A percentile compares a stretch with the other conserved stretches of the same genome.
Conservation (phyloP, 2,888 invertebrate species). For the Ophion ventricosus region DNA sequence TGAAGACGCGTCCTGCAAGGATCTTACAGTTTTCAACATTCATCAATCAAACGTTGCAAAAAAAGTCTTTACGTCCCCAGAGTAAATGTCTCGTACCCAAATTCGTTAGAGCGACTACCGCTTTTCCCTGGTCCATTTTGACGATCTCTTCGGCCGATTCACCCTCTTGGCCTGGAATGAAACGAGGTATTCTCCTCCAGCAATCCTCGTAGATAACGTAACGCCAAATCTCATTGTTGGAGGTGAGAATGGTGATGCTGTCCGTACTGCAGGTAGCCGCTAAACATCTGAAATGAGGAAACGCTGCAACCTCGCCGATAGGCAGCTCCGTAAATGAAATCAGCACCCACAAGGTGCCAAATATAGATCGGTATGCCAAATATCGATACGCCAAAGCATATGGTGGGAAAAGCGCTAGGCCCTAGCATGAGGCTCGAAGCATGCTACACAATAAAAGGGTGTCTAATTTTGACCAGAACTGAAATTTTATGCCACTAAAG, state of each 20-base stretch:
- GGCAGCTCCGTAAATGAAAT: too few relatives aligned
- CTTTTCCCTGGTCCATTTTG: slow-evolving; percentile 74
- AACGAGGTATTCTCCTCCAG: slow-evolving; percentile 77
- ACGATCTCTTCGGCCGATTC: slow-evolving; percentile 71
- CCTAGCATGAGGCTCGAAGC: too few relatives aligned
- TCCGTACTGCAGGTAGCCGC: slow-evolving; percentile 75
- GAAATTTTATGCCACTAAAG: too few relatives aligned
- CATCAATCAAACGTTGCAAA: not conserved
- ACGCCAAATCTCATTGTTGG: slow-evolving; percentile 75
- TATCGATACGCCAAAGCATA: too few relatives aligned
- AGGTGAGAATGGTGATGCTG: slow-evolving; percentile 73
- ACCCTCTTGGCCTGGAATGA: slow-evolving; percentile 69
- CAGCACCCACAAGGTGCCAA: too few relatives aligned
- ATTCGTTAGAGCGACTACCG: slow-evolving; percentile 78
- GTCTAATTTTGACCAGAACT: too few relatives aligned
- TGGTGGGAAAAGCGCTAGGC: too few relatives aligned
- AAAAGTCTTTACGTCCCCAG: not conserved
- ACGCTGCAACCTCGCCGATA: too few relatives aligned
- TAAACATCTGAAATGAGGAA: slow-evolving; percentile 71
- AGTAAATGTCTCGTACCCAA: slow-evolving; percentile 71
- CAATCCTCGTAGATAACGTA: slow-evolving; percentile 75
- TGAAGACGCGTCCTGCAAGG: slow-evolving; percentile 85
- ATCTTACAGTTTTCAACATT: slow-evolving; percentile 10
- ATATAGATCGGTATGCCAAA: too few relatives aligned
- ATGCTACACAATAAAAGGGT: too few relatives aligned